Evolutionary conservation across 2,888 invertebrate genomes (phyloP).

Genomic region (Napeogenes sylphis): DNA sequence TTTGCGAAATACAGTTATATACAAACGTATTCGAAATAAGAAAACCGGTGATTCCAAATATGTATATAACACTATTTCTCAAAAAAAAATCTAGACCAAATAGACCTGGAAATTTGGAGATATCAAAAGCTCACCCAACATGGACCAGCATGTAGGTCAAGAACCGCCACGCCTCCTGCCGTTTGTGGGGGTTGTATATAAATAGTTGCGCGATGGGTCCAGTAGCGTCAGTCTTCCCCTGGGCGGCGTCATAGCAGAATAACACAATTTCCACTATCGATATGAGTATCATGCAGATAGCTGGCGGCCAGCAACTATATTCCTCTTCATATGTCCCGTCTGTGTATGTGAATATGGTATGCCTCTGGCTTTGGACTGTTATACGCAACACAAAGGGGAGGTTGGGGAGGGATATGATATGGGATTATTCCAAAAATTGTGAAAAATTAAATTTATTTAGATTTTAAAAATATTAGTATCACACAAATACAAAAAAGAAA

Average conservation of each 20-base stretch:
- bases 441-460: constrained; percentile 9
- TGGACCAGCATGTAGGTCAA: constrained; percentile 98
- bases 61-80: no score
- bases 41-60: no score
- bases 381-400: constrained; percentile 50
- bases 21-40: no score
- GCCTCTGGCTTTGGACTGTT: constrained; percentile 54
- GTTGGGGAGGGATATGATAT: constrained; percentile 19
- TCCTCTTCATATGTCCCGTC: constrained; percentile 92
- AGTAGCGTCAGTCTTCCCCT: constrained; percentile 70
- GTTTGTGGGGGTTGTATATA: constrained; percentile 91
- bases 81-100: no score
- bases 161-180: constrained; percentile 95
- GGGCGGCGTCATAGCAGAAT: constrained; percentile 77
- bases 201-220: constrained; percentile 89
- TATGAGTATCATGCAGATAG: constrained; percentile 93
- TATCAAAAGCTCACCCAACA: constrained; percentile 82
- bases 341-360: constrained; percentile 66
- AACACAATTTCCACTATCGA: constrained; percentile 91
- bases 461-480: no score
- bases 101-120: no score
- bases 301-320: constrained; percentile 95
- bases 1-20: no score
- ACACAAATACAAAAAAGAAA: no score
- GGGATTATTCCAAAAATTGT: neutral